phyloP scores from a whole-genome alignment of 2,888 invertebrate genomes.

The Tachina fera region DNA sequence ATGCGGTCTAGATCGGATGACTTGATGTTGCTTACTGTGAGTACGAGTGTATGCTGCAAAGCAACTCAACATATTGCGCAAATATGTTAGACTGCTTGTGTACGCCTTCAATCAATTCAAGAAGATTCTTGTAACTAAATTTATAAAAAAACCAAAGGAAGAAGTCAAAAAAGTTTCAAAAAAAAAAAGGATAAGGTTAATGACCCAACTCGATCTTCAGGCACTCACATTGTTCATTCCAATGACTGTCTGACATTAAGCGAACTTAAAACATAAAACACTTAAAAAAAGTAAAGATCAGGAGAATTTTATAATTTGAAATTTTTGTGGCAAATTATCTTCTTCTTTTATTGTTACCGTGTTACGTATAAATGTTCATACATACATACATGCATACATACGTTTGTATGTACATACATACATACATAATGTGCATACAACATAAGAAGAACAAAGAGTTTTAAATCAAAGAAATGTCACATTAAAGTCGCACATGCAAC shows the following conservation, averaged over 20 bases:
- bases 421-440: neutral
- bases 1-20: constrained; percentile 14
- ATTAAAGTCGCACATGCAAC: constrained; percentile 9
- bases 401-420: neutral
- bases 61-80: neutral
- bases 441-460: constrained; percentile 16
- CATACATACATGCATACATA: neutral
- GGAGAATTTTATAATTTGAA: constrained; percentile 62
- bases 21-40: constrained; percentile 8
- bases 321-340: constrained; percentile 60
- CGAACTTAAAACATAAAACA: constrained; percentile 34
- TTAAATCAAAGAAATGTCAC: constrained; percentile 43
- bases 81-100: constrained; percentile 11
- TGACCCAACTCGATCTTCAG: constrained; percentile 51
- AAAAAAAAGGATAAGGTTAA: constrained; percentile 52
- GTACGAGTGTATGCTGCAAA: neutral
- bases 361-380: neutral
- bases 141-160: constrained; percentile 42
- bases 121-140: constrained; percentile 22
- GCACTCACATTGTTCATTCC: constrained; percentile 32
- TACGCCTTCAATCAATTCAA: constrained; percentile 45
- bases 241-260: constrained; percentile 34
- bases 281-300: constrained; percentile 51
- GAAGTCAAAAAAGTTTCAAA: constrained; percentile 20
- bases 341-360: constrained; percentile 39